These are phyloP conservation scores for Chamaea fasciata DNA, from an alignment of 2,113 vertebrate species.

Conservation along the genomic window DNA sequence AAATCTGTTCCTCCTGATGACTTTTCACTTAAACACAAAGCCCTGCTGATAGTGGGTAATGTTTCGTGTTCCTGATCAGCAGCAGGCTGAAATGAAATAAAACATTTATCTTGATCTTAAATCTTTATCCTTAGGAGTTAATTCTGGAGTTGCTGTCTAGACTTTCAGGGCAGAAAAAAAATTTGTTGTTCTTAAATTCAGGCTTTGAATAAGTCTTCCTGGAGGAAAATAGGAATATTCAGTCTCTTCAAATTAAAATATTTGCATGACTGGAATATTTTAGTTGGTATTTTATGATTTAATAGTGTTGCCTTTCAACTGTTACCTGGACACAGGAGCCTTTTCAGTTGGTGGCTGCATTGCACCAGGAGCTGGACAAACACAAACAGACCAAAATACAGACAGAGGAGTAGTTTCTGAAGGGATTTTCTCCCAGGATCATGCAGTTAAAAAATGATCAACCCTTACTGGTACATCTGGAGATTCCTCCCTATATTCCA, in stretches of 20 bases:
- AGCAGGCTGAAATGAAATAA: not conserved
- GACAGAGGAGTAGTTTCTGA: not conserved
- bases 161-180: not conserved
- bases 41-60: not conserved
- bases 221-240: not conserved
- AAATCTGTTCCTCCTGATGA: not conserved
- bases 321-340: not conserved
- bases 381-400: not conserved
- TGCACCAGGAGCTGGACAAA: not conserved
- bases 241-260: not conserved
- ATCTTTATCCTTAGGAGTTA: not conserved
- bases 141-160: not conserved
- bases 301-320: not conserved
- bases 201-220: not conserved
- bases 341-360: not conserved
- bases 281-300: not conserved
- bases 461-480: not conserved
- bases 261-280: not conserved
- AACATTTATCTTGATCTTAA: not conserved
- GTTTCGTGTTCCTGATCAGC: not conserved
- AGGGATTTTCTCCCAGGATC: not conserved
- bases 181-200: not conserved
- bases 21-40: not conserved
- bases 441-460: not conserved
- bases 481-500: fast-evolving